These are phyloP conservation scores for Porites lutea DNA, from an alignment of 64 coral and sea anemone species.

Conservation along the genomic window DNA sequence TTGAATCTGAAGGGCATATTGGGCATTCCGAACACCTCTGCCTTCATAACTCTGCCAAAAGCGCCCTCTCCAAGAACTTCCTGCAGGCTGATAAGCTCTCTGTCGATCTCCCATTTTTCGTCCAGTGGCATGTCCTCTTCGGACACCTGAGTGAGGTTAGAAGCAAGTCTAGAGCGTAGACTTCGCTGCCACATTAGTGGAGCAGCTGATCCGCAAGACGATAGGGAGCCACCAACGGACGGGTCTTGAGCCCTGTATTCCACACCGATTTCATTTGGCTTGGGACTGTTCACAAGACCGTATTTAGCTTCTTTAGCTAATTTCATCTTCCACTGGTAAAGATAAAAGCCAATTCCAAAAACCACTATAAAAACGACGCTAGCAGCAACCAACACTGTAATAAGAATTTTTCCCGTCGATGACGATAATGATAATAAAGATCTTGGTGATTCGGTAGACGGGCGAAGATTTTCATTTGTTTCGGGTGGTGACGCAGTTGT, in stretches of 20 bases:
- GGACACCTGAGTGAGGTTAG: conserved; percentile 79
- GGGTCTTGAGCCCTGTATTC: conserved; percentile 13
- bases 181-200: conserved; percentile 54
- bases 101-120: conserved; percentile 94
- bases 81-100: conserved; percentile 75
- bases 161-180: conserved; percentile 59
- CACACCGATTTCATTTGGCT: not conserved
- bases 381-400: not conserved
- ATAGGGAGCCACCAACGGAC: conserved; percentile 9
- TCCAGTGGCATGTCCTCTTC: conserved; percentile 84
- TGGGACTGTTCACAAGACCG: not conserved
- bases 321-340: not conserved
- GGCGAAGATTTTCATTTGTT: not conserved
- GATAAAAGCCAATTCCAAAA: not conserved
- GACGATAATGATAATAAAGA: not conserved
- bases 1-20: conserved; percentile 38
- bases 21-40: conserved; percentile 75
- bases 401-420: not conserved
- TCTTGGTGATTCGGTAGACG: no score
- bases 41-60: conserved; percentile 93
- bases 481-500: not conserved
- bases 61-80: conserved; percentile 92
- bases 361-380: not conserved
- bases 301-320: not conserved
- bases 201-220: conserved; percentile 51